Evolutionary conservation across 92 coral and sea anemone species (phyloP).

Genomic region (Actinostola sp.): DNA sequence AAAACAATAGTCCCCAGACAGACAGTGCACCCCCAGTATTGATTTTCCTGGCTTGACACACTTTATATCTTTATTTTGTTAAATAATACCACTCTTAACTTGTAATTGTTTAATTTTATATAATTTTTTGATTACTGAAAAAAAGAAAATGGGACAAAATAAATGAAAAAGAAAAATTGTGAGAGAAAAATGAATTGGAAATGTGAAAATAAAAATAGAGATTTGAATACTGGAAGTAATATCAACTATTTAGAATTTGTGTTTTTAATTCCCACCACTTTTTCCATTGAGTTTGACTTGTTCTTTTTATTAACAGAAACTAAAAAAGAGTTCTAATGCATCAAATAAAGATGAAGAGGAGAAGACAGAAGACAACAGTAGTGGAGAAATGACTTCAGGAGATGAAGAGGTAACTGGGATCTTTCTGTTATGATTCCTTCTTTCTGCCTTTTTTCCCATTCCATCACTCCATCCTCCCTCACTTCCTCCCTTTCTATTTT

Average conservation of each 20-base stretch:
- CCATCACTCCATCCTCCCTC: too few relatives aligned
- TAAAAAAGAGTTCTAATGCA: constrained; percentile 7
- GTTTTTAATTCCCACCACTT: not conserved
- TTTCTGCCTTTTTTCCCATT: not conserved
- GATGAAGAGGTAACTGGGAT: constrained; percentile 25
- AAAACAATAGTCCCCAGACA: not conserved
- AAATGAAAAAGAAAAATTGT: not conserved
- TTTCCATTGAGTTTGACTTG: too few relatives aligned
- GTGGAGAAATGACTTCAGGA: constrained; percentile 23
- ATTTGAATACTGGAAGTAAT: not conserved
- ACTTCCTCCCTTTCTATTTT: too few relatives aligned
- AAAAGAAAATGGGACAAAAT: not conserved
- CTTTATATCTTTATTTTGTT: too few relatives aligned
- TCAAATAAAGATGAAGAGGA: constrained; percentile 48
- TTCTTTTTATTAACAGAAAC: constrained; percentile 16
- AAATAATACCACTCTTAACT: too few relatives aligned
- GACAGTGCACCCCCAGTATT: not conserved
- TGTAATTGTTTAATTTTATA: too few relatives aligned
- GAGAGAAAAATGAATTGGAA: not conserved
- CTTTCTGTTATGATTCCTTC: not conserved
- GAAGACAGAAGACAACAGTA: constrained; percentile 28
- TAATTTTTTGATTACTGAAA: not conserved
- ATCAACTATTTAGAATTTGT: too few relatives aligned
- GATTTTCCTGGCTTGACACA: not conserved
- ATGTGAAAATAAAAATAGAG: not conserved